Base-by-base conservation (phyloP, 2,888 invertebrate species). In the Sisyra nigra region DNA sequence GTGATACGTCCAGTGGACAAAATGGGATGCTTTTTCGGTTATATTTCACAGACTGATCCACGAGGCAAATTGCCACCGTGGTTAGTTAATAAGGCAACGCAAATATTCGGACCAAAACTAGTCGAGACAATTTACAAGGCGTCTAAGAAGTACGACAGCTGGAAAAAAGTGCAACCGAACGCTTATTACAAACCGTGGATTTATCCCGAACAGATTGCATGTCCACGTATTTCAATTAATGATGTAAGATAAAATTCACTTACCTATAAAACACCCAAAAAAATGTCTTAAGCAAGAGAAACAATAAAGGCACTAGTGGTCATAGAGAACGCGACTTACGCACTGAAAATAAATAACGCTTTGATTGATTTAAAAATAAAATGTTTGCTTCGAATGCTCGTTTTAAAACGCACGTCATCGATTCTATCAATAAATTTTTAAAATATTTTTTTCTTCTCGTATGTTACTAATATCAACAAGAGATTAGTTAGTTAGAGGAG, bases 1-100 rank as follows among this genome's bases (percentile, higher is more conserved):
- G 71, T 81, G 50, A 73, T 91, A 47, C 68, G 83, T 42, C 66
- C 72, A 3, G 58, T 68, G 17, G 60, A 62, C 43, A 62, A 59
- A 42, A 64, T 61, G 42, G 81, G 84, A 47, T 84, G 86, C 57
- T 80, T 81, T 64, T 66, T 92, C 45, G 86, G 85, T 15, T 93
- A 92, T 60, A 77, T 92, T 29, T 84, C 91, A 2, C 86, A 91
- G 54, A 85, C 86, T 3, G 92, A 92, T 62, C 91, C 91, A 8
- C 77, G 81, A 56, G 92, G 91, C 49, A 78, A 78, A 36, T 66
- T 92, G 44, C 92, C 92, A 2, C 78, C 81, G 6, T 92, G 91
- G 91, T 67, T 88, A 45, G 86, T 91, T 36, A 92, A 93, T 65
- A 86, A 77, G 61, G 68, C 85, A 9, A 87, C 89, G 29, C 83